Evolutionary conservation across 2,888 invertebrate genomes (phyloP), one percentile per base, ranked within the genome.

Genomic region (Orchestes rusci): DNA sequence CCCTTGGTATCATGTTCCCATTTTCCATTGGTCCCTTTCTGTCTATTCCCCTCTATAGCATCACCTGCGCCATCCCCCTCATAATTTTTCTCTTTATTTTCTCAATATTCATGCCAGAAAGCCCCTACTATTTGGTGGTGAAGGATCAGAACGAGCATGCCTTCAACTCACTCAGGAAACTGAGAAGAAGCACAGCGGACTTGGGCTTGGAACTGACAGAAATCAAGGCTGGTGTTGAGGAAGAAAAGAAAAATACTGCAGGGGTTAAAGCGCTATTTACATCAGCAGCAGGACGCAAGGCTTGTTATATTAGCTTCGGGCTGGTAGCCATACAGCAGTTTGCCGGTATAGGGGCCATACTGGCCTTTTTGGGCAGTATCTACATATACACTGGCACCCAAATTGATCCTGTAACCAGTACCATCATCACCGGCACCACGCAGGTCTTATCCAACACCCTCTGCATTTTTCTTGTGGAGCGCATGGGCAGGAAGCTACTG

Each of bases 251-350:
- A 29, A 49, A 45, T 17, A 32, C 43, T 16, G 38, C 46, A 8
- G 45, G 58, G 3, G 31, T 78, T 0, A 59, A 68, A 0, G 83
- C 84, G 57, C 69, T 85, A 0, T 74, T 67, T 62, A 78, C 70
- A 55, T 76, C 78, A 2, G 74, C 77, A 41, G 73, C 79, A 16
- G 82, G 86, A 64, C 77, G 82, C 53, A 81, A 79, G 29, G 56
- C 53, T 3, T 40, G 56, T 3, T 37, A 52, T 27, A 53, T 52
- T 28, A 42, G 48, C 13, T 13, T 54, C 2, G 47, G 43, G 12
- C 39, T 57, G 12, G 51, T 48, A 2, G 47, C 45, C 5, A 43
- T 57, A 10, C 56, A 56, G 39, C 58, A 58, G 43, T 48, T 58
- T 18, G 54, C 56, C 4, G 58, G 58, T 4, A 53, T 56, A 3